Percentiles rank a stretch among this genome's conserved stretches.
Conservation (phyloP, 2,797 vertebrate species). For the Otolemur crassicaudatus region DNA sequence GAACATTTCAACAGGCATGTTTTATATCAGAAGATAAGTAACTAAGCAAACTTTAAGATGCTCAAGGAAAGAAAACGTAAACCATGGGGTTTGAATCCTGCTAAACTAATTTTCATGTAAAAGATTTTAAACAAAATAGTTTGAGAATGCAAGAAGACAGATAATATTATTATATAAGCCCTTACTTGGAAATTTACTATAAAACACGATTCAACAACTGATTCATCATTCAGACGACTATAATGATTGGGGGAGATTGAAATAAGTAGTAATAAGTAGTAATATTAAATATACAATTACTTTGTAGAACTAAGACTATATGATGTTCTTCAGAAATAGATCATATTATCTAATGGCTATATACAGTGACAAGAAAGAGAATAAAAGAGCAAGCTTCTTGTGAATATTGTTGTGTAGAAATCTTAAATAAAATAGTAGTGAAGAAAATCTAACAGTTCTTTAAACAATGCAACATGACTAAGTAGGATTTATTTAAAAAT, state of each 20-base stretch:
- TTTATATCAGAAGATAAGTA: background rate
- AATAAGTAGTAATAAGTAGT: background rate
- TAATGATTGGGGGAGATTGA: background rate
- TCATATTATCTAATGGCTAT: background rate
- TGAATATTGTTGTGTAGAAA: background rate
- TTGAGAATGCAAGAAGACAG: background rate
- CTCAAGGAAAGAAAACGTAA: background rate
- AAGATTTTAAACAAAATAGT: background rate
- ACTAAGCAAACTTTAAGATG: constrained; percentile 7
- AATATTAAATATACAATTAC: background rate
- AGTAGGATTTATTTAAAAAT: background rate
- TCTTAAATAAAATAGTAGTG: background rate
- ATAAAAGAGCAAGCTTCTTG: background rate
- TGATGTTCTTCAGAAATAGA: background rate
- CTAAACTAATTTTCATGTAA: background rate
- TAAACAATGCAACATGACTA: background rate
- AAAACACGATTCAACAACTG: background rate
- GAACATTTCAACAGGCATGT: background rate
- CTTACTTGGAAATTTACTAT: background rate
- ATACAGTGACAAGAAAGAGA: background rate
- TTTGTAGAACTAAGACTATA: background rate
- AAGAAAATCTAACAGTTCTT: background rate
- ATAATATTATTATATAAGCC: background rate
- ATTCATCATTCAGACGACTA: background rate
- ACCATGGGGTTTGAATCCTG: background rate